Base-by-base conservation (phyloP, 1,140 invertebrate genomes). In the Schlechtendalia chinensis region DNA sequence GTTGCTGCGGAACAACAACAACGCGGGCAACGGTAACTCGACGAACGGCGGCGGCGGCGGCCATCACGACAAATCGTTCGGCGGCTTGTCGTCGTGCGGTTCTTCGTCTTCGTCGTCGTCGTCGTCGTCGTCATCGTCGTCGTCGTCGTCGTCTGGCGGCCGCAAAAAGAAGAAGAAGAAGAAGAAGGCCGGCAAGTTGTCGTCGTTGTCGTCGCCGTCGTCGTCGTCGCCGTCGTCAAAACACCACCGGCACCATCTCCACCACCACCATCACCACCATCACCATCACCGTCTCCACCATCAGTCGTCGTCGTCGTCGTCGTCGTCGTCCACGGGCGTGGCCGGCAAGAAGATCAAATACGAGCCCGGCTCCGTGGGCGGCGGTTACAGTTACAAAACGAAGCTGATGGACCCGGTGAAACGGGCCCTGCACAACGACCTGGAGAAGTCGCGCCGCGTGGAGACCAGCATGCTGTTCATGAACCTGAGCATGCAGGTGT, bases 381-480 rank as follows among this genome's bases (percentile, higher is more conserved):
- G 27, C 58, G 14, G 16, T 47, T 79, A 79, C 75, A 79, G 22
- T 5, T 79, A 79, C 58, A 79, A 79, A 22, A 79, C 75, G n/a
- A 79, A 79, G 16, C 75, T 79, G 8, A 79, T 79, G 75, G 75
- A 79, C n/a, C 75, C 75, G 22, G 75, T 79, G 11, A 79, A 79
- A 29, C 39, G 75, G 58, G 75, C 75, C 16, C 75, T 79, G 75
- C 75, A 79, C 39, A 79, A 79, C 45, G 75, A 79, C 58, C 58
- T 79, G 39, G 75, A 79, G 22, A 79, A 79, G 24, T 79, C 75
- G 22, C 29, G 75, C 10, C 75, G 75, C 12, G 75, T 79, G 0
- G 75, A 79, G 58, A 79, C 75, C 58, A 79, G 75, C 75, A 79
- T 79, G 75, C 39, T 79, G 75, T 79, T 79, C 75, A 79, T 79